A percentile compares a stretch with the other conserved stretches of the same genome.
These are phyloP conservation scores for Microtus montanus DNA, from an alignment of 2,113 vertebrate species.

Conservation along the genomic window DNA sequence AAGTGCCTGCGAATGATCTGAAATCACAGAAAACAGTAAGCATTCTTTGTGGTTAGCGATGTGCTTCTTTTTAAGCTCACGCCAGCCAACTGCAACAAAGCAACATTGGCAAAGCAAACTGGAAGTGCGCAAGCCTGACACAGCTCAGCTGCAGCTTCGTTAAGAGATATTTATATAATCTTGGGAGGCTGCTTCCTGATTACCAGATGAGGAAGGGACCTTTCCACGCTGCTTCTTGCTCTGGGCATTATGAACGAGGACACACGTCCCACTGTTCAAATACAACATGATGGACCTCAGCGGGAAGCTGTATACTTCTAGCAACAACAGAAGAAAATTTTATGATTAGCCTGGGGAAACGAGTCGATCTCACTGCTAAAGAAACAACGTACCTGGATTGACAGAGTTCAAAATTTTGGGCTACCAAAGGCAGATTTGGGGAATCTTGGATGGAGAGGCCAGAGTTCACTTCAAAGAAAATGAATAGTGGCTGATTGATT, in stretches of 20 bases:
- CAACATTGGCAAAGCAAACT: conserved; percentile 85
- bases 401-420: conserved; percentile 46
- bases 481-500: conserved; percentile 30
- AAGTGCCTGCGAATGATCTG: conserved; percentile 83
- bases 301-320: conserved; percentile 11
- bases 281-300: not conserved
- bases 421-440: not conserved
- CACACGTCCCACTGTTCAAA: not conserved
- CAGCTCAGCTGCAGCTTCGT: conserved; percentile 75
- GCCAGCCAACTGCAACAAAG: conserved; percentile 83
- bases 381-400: conserved; percentile 57
- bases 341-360: conserved; percentile 19
- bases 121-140: conserved; percentile 75
- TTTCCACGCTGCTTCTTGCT: conserved; percentile 68
- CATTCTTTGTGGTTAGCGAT: conserved; percentile 83
- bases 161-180: conserved; percentile 79
- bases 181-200: conserved; percentile 66
- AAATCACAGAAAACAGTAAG: conserved; percentile 81
- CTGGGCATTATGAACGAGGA: conserved; percentile 52
- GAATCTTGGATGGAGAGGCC: conserved; percentile 29
- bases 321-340: conserved; percentile 8
- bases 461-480: conserved; percentile 54
- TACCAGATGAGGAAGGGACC: conserved; percentile 79
- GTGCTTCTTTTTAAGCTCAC: conserved; percentile 82
- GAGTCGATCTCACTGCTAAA: not conserved